A percentile compares a stretch with the other conserved stretches of the same genome.
Evolutionary conservation across 2,888 invertebrate genomes (phyloP).

Genomic region (Encarsia formosa): DNA sequence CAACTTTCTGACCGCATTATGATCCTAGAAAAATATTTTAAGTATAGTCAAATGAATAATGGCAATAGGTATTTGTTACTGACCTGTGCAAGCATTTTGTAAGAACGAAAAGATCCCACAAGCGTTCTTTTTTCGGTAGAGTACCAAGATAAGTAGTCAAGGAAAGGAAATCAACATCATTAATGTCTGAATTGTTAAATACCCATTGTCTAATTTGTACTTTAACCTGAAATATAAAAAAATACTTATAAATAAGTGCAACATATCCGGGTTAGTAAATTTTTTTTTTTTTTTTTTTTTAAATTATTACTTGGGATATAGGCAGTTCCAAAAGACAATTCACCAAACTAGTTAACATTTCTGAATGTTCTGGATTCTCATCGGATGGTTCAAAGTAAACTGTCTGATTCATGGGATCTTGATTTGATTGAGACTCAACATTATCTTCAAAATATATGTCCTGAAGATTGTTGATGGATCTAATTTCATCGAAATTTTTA

Average conservation of each 20-base stretch:
- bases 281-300: too few species aligned
- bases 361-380: slow-evolving; percentile 35
- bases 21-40: slow-evolving; percentile 44
- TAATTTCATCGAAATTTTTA: slow-evolving; percentile 2
- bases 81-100: slow-evolving; percentile 48
- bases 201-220: slow-evolving; percentile 47
- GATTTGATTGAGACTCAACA: slow-evolving; percentile 1
- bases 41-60: background rate
- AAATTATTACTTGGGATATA: slow-evolving; percentile 39
- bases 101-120: slow-evolving; percentile 45
- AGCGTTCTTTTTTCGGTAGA: slow-evolving; percentile 44
- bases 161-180: slow-evolving; percentile 46
- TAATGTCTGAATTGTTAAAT: slow-evolving; percentile 38
- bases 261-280: too few species aligned
- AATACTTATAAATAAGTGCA: background rate
- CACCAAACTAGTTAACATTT: slow-evolving; percentile 41
- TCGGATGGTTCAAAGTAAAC: slow-evolving; percentile 12
- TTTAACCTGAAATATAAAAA: slow-evolving; percentile 37
- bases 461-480: too few species aligned
- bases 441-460: too few species aligned
- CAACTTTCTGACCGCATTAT: slow-evolving; percentile 54
- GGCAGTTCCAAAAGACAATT: slow-evolving; percentile 44
- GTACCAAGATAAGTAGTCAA: slow-evolving; percentile 46
- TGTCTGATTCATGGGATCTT: slow-evolving; percentile 21
- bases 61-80: too few species aligned